Evolutionary conservation across 2,113 vertebrate genomes (phyloP).

Genomic region (Lichenostomus cassidix): DNA sequence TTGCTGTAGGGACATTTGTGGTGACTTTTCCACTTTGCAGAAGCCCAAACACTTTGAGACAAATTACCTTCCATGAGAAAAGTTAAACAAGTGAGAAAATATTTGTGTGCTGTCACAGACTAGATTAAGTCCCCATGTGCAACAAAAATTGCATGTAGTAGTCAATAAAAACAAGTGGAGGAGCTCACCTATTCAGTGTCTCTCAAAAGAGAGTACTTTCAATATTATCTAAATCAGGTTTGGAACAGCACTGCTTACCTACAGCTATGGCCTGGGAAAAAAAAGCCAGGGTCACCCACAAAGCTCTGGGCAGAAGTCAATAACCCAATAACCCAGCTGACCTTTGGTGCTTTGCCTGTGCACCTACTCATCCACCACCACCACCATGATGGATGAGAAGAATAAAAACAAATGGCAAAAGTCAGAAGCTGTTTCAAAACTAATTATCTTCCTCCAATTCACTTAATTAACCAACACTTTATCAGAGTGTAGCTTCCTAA

Average conservation of each 20-base stretch:
- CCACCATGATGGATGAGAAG: not conserved
- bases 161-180: not conserved
- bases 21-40: not conserved
- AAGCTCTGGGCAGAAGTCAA: not conserved
- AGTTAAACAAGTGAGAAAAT: not conserved
- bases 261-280: not conserved
- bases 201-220: not conserved
- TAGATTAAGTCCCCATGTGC: not conserved
- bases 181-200: not conserved
- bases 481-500: not conserved
- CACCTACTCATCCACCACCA: not conserved
- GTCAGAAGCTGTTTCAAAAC: not conserved
- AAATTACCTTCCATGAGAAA: not conserved
- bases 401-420: slow-evolving; percentile 3
- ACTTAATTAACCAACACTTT: not conserved
- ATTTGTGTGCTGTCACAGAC: not conserved
- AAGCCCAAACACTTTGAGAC: not conserved
- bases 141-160: not conserved
- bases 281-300: not conserved
- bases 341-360: not conserved
- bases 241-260: not conserved
- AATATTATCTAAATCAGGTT: not conserved
- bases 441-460: not conserved
- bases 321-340: not conserved
- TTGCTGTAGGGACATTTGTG: not conserved